phyloP scores from a whole-genome alignment of 2,888 invertebrate genomes.

The Sturmia bella region DNA sequence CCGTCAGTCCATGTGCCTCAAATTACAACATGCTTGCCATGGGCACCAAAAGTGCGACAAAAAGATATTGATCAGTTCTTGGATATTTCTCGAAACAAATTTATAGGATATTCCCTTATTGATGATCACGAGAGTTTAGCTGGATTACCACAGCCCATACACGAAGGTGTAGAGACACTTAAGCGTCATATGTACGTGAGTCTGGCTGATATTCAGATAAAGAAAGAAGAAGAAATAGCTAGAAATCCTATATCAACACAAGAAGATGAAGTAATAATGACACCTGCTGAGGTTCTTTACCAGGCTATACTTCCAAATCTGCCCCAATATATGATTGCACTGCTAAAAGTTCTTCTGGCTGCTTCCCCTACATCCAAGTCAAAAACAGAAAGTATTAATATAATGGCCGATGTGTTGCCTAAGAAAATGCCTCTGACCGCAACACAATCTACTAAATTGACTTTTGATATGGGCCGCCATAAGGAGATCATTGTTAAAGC shows the following conservation, averaged over 20 bases:
- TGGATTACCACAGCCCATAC: constrained; percentile 97
- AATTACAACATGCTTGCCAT: constrained; percentile 87
- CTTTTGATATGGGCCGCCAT: constrained; percentile 98
- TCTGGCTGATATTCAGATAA: constrained; percentile 94
- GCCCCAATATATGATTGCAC: constrained; percentile 98
- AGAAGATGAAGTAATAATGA: constrained; percentile 90
- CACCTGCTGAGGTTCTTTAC: constrained; percentile 94
- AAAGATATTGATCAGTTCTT: constrained; percentile 96
- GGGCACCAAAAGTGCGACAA: constrained; percentile 97
- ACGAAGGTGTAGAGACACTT: constrained; percentile 95
- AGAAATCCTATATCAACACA: constrained; percentile 94
- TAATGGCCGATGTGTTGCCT: constrained; percentile 98
- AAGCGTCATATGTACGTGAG: constrained; percentile 95
- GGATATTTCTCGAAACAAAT: constrained; percentile 95
- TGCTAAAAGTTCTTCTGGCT: constrained; percentile 97
- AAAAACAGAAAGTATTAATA: constrained; percentile 98
- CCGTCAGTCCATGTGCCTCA: constrained; percentile 77
- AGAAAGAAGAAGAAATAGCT: constrained; percentile 94
- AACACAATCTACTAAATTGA: constrained; percentile 95
- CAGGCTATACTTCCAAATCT: constrained; percentile 97
- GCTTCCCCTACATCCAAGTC: constrained; percentile 99
- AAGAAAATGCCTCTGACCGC: constrained; percentile 99
- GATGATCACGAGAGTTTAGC: constrained; percentile 94
- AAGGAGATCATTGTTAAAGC: constrained; percentile 99
- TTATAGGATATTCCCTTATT: constrained; percentile 95